Conservation (phyloP, 2,888 invertebrate genomes). For the Aphidoletes aphidimyza region DNA sequence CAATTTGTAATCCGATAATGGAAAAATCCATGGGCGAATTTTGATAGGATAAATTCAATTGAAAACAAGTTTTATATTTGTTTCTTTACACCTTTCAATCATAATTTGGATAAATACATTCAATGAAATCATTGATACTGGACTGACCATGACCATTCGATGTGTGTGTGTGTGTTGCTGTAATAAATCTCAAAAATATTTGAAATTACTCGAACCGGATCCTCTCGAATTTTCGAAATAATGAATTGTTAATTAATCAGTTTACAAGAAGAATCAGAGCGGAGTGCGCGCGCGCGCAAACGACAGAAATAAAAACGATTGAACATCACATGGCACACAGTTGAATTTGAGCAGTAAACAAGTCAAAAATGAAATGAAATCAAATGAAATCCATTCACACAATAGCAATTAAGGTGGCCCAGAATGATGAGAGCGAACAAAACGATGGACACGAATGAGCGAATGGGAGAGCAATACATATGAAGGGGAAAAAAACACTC, state of each 20-base stretch:
- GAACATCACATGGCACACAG: background rate
- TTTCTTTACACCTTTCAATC: constrained; percentile 10
- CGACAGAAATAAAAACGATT: background rate
- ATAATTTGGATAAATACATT: background rate
- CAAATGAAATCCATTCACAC: constrained; percentile 33
- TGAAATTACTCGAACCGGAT: constrained; percentile 5
- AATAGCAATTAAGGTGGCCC: background rate
- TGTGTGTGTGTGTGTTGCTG: background rate
- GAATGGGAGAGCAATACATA: background rate
- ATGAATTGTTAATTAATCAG: constrained; percentile 17
- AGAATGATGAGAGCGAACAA: background rate
- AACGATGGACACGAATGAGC: too few species aligned
- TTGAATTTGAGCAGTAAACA: constrained; percentile 18
- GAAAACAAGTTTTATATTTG: background rate
- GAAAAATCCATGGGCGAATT: background rate
- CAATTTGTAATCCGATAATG: background rate
- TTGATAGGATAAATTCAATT: background rate
- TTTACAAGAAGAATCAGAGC: constrained; percentile 38
- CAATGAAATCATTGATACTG: too few species aligned
- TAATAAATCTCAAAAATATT: background rate
- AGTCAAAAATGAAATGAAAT: background rate
- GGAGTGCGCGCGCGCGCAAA: background rate
- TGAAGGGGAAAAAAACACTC: background rate
- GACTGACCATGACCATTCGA: background rate
- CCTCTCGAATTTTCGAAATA: constrained; percentile 34